phyloP scores from a whole-genome alignment of 2,113 vertebrate species.

The Salvator merianae region DNA sequence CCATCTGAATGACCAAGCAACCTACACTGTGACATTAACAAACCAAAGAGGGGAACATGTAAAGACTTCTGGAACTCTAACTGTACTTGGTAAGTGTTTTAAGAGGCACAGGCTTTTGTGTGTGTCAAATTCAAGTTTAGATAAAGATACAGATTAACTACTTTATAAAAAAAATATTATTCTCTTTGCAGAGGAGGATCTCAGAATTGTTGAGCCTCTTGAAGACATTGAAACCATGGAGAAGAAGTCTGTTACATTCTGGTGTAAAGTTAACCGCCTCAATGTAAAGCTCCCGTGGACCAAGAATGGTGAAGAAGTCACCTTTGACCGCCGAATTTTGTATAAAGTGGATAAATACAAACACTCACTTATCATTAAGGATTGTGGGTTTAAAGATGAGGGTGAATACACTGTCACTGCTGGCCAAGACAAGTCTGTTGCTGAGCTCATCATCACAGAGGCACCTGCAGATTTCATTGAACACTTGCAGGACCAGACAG shows the following conservation, averaged over 20 bases:
- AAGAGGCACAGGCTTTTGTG: slow-evolving; percentile 19
- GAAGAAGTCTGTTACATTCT: slow-evolving; percentile 91
- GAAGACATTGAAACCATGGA: slow-evolving; percentile 96
- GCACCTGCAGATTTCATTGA: slow-evolving; percentile 92
- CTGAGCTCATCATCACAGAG: slow-evolving; percentile 94
- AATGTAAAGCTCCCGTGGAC: slow-evolving; percentile 91
- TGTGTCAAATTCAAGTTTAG: neutral
- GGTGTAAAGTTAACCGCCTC: slow-evolving; percentile 94
- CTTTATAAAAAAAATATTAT: slow-evolving; percentile 15
- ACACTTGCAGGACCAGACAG: slow-evolving; percentile 90
- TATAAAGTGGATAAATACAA: slow-evolving; percentile 92
- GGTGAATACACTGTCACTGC: slow-evolving; percentile 91
- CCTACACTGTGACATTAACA: slow-evolving; percentile 82
- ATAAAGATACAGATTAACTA: slow-evolving; percentile 42
- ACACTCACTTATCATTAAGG: slow-evolving; percentile 91
- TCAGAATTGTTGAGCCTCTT: slow-evolving; percentile 89
- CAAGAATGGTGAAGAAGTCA: slow-evolving; percentile 90
- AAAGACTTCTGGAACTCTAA: slow-evolving; percentile 82
- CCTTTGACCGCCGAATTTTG: slow-evolving; percentile 84
- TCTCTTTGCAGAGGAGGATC: slow-evolving; percentile 85
- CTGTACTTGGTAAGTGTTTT: slow-evolving; percentile 82
- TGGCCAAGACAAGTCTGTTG: slow-evolving; percentile 88
- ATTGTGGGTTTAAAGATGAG: slow-evolving; percentile 92
- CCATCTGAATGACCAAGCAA: slow-evolving; percentile 83
- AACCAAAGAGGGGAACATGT: slow-evolving; percentile 91